Percentiles rank a stretch among this genome's conserved stretches.
Evolutionary conservation across 2,888 invertebrate genomes (phyloP).

Genomic region (Apoda limacodes): DNA sequence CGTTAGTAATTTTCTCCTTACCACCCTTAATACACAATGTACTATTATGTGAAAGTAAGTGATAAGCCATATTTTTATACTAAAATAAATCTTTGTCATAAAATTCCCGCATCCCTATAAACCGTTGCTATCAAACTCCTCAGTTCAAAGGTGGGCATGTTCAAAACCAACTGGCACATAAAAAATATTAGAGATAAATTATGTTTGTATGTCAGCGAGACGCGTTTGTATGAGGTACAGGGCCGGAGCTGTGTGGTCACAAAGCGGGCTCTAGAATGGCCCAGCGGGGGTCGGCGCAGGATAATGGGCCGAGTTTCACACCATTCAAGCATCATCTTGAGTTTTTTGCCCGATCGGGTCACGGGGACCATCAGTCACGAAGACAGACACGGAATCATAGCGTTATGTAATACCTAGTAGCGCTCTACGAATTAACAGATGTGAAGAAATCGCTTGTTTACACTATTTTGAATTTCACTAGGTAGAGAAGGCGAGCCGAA

Average conservation of each 20-base stretch:
- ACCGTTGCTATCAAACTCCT: too few relatives aligned
- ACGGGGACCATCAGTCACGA: conserved; percentile 40
- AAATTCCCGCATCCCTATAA: too few relatives aligned
- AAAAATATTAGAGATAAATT: conserved; percentile 27
- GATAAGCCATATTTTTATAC: too few relatives aligned
- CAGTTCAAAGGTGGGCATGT: conserved; percentile 10
- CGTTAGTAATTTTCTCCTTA: too few relatives aligned
- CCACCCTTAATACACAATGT: too few relatives aligned
- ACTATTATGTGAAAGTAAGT: too few relatives aligned
- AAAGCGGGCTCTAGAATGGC: conserved; percentile 43
- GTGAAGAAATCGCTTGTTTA: too few relatives aligned
- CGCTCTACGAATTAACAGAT: too few relatives aligned
- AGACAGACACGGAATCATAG: conserved; percentile 23
- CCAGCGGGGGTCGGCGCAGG: conserved; percentile 41
- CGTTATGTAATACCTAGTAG: too few relatives aligned
- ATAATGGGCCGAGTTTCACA: conserved; percentile 50
- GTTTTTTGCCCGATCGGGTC: conserved; percentile 44
- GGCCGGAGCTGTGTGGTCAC: conserved; percentile 33
- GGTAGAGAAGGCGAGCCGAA: too few relatives aligned
- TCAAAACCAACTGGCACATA: conserved; percentile 20
- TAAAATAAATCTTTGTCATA: too few relatives aligned
- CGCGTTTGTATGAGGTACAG: conserved; percentile 10
- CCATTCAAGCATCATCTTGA: conserved; percentile 43
- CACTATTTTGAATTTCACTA: too few relatives aligned
- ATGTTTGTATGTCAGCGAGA: conserved; percentile 24